Conservation (phyloP, 2,888 invertebrate species). For the Philereme vetulata region DNA sequence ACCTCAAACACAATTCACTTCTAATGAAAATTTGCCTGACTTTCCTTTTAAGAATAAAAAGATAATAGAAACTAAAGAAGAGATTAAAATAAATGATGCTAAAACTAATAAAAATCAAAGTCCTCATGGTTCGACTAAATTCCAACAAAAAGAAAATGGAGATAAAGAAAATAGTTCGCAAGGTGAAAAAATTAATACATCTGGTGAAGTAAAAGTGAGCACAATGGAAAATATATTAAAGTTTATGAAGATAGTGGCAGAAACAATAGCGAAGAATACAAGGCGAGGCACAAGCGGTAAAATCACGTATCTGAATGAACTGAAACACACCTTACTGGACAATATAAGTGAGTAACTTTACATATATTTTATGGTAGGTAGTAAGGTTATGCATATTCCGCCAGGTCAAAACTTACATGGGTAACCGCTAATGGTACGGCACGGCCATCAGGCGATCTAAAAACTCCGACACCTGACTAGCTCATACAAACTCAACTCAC, state of each 20-base stretch:
- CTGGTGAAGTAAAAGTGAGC: conserved; percentile 44
- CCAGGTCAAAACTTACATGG: no score
- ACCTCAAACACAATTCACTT: background rate
- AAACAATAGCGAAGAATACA: conserved; percentile 68
- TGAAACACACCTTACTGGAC: conserved; percentile 84
- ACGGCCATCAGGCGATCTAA: no score
- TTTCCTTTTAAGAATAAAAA: conserved; percentile 17
- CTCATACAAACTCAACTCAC: background rate
- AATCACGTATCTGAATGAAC: conserved; percentile 81
- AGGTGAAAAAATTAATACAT: conserved; percentile 20
- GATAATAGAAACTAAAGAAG: conserved; percentile 14
- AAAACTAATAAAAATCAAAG: conserved; percentile 21
- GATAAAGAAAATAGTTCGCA: conserved; percentile 5
- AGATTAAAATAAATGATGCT: conserved; percentile 1
- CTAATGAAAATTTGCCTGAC: conserved; percentile 8
- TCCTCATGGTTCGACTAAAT: conserved; percentile 3
- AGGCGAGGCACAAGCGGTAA: conserved; percentile 79
- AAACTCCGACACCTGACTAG: no score
- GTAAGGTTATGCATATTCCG: no score
- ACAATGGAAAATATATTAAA: conserved; percentile 61
- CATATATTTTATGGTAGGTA: no score
- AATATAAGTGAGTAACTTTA: conserved; percentile 85
- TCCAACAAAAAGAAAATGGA: conserved; percentile 5
- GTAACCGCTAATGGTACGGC: no score
- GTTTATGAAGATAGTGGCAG: conserved; percentile 65